phyloP scores from a whole-genome alignment of 2,797 vertebrate genomes.

The Bradypodion pumilum region DNA sequence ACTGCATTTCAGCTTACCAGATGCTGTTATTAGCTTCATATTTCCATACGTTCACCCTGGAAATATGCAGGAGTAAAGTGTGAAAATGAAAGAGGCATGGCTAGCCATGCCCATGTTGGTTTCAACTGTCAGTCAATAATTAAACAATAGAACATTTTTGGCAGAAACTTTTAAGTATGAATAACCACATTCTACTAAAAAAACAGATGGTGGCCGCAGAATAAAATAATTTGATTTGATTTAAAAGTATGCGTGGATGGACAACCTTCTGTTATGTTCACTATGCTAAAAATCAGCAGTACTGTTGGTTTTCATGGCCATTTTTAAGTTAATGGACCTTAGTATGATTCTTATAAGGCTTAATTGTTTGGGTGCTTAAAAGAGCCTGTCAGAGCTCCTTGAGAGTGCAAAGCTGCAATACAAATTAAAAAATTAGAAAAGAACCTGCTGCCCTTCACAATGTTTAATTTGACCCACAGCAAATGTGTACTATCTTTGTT shows the following conservation, averaged over 20 bases:
- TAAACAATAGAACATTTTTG: slow-evolving; percentile 49
- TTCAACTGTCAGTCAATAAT: slow-evolving; percentile 42
- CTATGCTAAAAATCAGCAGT: too few species aligned
- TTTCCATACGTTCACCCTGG: slow-evolving; percentile 64
- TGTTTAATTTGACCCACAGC: too few species aligned
- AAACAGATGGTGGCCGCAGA: neutral
- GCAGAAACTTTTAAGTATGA: slow-evolving; percentile 32
- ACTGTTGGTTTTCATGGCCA: too few species aligned
- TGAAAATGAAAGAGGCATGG: slow-evolving; percentile 52
- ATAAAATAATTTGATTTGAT: neutral
- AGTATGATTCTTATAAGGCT: too few species aligned
- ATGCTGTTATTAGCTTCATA: slow-evolving; percentile 61
- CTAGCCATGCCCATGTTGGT: slow-evolving; percentile 57
- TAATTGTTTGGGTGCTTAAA: too few species aligned
- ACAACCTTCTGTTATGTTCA: neutral
- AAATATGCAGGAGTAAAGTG: slow-evolving; percentile 34
- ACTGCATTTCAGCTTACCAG: slow-evolving; percentile 26
- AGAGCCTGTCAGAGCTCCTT: too few species aligned
- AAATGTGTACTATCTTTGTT: too few species aligned
- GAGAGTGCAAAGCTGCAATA: too few species aligned
- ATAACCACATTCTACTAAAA: slow-evolving; percentile 11
- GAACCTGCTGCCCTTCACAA: too few species aligned
- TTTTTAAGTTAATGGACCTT: too few species aligned
- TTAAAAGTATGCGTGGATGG: neutral
- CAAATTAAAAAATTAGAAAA: too few species aligned